Evolutionary conservation across 2,797 vertebrate species (phyloP), one percentile per base, ranked within the genome.

Genomic region (Phrynocephalus vlangalii): DNA sequence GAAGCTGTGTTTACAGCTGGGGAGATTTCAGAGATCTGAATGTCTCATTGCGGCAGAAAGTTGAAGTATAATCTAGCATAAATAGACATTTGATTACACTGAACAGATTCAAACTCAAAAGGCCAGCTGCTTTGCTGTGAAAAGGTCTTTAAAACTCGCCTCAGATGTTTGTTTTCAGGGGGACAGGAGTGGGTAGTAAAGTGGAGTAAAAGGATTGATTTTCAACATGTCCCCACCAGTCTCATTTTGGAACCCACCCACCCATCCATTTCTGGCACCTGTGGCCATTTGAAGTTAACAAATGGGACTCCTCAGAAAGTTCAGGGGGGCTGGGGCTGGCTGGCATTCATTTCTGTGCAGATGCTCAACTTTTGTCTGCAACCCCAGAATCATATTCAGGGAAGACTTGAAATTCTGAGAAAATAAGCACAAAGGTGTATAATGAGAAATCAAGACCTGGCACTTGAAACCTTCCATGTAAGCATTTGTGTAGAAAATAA

Each of bases 101-200:
- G 71, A 79, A n/a, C 16, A 0, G 0, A n/a, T 77, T 76, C 66
- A 38, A 76, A 85, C 81, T 88, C 28, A 68, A 90, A 73, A 72
- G 87, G 56, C 63, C 91, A 88, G 87, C 92, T 44, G 92, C 70
- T 1, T 79, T 7, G 86, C 84, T 87, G 44, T 33, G 24, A 72
- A 87, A 88, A 86, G 91, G 70, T 87, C 71, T 86, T 56, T 56
- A 50, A 50, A 56, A 30, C 63, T 89, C 68, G 67, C 85, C 75
- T 86, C 68, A 28, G 71, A 44, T 70, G 30, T 68, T 56, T 83
- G 13, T 87, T 56, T 13, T 50, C 24, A 28, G 44, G 13, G 66
- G 81, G 81, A 15, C 76, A 52, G 33, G 9, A 68, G 0, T 22
- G 70, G 10, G 26, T 75, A 8, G 5, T 15, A 24, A 30, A 6